phyloP scores from a whole-genome alignment of 2,888 invertebrate species.

The Crepidodera aurea region DNA sequence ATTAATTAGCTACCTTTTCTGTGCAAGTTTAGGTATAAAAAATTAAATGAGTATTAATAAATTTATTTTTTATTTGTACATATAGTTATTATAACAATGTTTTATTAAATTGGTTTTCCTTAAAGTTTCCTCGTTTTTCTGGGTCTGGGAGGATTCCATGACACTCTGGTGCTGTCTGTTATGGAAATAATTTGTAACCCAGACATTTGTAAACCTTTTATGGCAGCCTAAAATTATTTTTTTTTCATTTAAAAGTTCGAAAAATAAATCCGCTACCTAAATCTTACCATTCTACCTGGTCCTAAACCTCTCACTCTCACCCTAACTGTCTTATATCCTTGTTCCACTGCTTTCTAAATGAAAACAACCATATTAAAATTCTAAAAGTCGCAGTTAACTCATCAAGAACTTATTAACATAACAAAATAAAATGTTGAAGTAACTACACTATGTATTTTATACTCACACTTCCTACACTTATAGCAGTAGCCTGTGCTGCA shows the following conservation, averaged over 20 bases:
- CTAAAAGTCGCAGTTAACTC: slow-evolving; percentile 2
- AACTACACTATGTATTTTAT: not conserved
- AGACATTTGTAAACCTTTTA: slow-evolving; percentile 93
- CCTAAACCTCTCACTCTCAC: slow-evolving; percentile 85
- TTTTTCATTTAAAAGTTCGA: slow-evolving; percentile 23
- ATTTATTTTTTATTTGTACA: too few species aligned
- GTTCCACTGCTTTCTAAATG: slow-evolving; percentile 74
- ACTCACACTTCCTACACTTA: slow-evolving; percentile 75
- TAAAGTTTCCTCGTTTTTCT: slow-evolving; percentile 84
- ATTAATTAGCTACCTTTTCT: too few species aligned
- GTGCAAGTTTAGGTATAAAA: too few species aligned
- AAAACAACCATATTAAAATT: slow-evolving; percentile 21
- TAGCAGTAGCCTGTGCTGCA: slow-evolving; percentile 94
- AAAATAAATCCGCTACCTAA: slow-evolving; percentile 12
- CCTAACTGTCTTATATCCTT: slow-evolving; percentile 78
- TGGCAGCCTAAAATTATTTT: slow-evolving; percentile 74
- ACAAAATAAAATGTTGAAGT: not conserved
- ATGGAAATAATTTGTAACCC: slow-evolving; percentile 90
- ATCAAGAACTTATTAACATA: too few species aligned
- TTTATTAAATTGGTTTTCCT: too few species aligned
- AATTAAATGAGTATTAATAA: too few species aligned
- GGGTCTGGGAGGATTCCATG: slow-evolving; percentile 83
- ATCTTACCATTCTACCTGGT: slow-evolving; percentile 83
- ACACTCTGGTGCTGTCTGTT: slow-evolving; percentile 88
- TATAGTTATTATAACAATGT: too few species aligned